Base-by-base conservation (phyloP, 1,140 invertebrate species). In the Sitobion miscanthi region DNA sequence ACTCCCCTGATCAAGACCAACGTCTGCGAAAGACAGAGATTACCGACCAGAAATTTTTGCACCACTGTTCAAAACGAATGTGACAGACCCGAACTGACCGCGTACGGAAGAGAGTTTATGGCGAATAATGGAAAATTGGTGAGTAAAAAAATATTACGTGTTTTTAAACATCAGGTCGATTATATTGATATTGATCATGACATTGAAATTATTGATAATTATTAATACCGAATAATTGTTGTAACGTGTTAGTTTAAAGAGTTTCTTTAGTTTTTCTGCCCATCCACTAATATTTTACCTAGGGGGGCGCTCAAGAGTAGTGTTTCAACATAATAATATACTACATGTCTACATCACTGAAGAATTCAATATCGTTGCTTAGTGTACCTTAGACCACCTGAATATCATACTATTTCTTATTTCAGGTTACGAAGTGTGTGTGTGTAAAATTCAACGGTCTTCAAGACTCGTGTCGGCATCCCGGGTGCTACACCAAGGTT, bases 391-490 rank as follows among this genome's bases (percentile, higher is more conserved):
- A 77, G 62, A 69, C 30, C n/a, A 14, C 4, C 30, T n/a, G 5
- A 77, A 35, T 77, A 77, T n/a, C 30, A 69, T 0, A 77, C 9
- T 4, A 17, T 77, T 77, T 69, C 11, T 77, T 11, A 14, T 85
- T 93, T 54, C n/a, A 93, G 91, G 54, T 42, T 30, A 23, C 38
- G 2, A 85, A 30, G 2, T 93, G 91, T n/a, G 35, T 21, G 23
- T 93, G 91, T 14, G 35, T 86, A 17, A 93, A 93, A n/a, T 86
- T 86, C 17, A 93, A 93, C 7, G 91, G 91, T 30, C 23, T 93
- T n/a, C 91, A 93, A 86, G 91, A 93, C 45, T 42, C 49, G 17
- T 93, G 91, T n/a, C 20, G 54, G n/a, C 91, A 93, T 45, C 35
- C 82, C 2, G 47, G 35, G 11, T 93, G 91, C 4, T 21, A 8